These are phyloP conservation scores for Mactra quadrangularis DNA, from an alignment of 1,140 invertebrate species.

Conservation along the genomic window DNA sequence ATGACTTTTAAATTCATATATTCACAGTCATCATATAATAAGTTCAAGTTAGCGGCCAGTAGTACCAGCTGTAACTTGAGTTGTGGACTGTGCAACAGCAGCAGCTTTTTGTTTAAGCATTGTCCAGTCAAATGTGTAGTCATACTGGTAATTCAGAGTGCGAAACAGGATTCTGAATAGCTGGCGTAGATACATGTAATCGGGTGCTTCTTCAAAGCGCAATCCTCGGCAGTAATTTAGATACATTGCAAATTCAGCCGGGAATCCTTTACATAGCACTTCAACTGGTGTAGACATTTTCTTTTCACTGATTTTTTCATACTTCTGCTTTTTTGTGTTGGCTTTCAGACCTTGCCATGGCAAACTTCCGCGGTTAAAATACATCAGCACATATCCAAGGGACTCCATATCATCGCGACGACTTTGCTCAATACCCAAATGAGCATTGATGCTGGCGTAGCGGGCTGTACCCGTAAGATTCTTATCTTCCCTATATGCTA, in stretches of 20 bases:
- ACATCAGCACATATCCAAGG: constrained; percentile 98
- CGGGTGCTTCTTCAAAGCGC: constrained; percentile 97
- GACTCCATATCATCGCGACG: constrained; percentile 98
- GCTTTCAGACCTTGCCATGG: constrained; percentile 94
- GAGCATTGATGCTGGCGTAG: constrained; percentile 96
- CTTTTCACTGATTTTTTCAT: constrained; percentile 98
- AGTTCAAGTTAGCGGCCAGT: constrained; percentile 62
- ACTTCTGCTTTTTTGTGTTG: constrained; percentile 96
- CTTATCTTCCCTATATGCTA: constrained; percentile 97
- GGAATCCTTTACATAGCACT: constrained; percentile 96
- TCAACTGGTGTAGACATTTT: constrained; percentile 98
- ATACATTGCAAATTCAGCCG: constrained; percentile 99
- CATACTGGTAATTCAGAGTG: constrained; percentile 99
- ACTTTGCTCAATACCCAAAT: constrained; percentile 90
- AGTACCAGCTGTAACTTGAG: constrained; percentile 69
- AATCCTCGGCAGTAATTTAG: constrained; percentile 98
- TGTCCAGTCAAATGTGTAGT: constrained; percentile 99
- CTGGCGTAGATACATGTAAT: constrained; percentile 99
- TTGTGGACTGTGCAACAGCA: constrained; percentile 73
- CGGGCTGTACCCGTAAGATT: constrained; percentile 98
- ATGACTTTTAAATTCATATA: too few relatives aligned
- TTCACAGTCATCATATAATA: too few relatives aligned
- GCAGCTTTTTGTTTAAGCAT: constrained; percentile 96
- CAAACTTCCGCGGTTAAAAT: constrained; percentile 94
- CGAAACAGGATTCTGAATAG: constrained; percentile 99